Evolutionary conservation across 2,888 invertebrate genomes (phyloP), one percentile per base, ranked within the genome.

Genomic region (Agrypnus murinus): DNA sequence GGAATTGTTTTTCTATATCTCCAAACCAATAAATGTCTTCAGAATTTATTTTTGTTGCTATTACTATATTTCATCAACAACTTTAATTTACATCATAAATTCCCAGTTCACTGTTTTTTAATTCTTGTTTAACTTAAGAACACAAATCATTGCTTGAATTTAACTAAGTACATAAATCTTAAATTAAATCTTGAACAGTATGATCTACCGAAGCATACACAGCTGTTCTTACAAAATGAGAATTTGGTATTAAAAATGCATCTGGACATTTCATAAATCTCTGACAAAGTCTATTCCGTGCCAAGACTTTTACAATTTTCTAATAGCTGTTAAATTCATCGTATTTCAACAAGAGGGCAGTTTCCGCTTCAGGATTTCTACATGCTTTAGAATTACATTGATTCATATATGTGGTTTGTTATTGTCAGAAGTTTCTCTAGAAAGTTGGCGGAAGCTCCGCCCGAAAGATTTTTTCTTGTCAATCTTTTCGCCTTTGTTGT

Each of bases 391-490:
- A 14, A 34, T 17, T 17, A 55, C 58, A 25, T 25, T 59, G 58
- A 59, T 59, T 59, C 31, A 59, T 59, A 43, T 43, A 9, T 38
- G 58, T 14, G 58, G 58, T 59, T 59, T 59, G 43, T 59, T 59
- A 59, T 59, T 59, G 58, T 59, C 58, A 17, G 31, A 59, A 59
- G 40, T 59, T 59, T 59, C 25, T 59, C 25, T 3, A 12, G 32
- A 43, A 25, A 8, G 40, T 50, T 50, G n/a, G 17, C 15, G 6
- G 12, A 1, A 43, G 19, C 31, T 40, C 40, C 58, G 6, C 40
- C 25, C 34, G 1, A 12, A 15, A 14, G 8, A n/a, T 53, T 53
- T 46, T 53, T 53, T 25, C 34, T 34, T 53, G 34, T 34, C 34
- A 53, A 53, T 53, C 53, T 53, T 15, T 53, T 6, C 34, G 53